phyloP scores from a whole-genome alignment of 2,888 invertebrate genomes.

The Limulus polyphemus region DNA sequence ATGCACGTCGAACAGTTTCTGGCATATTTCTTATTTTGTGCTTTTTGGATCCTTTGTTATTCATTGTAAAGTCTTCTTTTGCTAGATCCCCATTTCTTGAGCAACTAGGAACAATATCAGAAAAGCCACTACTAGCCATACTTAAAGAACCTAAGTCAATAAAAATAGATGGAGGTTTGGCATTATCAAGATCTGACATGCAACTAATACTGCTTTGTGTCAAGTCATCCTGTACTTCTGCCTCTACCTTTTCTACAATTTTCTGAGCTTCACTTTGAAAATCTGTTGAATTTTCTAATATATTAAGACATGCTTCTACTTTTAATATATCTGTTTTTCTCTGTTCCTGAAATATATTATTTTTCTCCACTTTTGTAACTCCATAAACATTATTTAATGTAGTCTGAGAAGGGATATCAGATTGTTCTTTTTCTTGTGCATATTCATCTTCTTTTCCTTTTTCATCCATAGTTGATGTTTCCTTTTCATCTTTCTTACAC shows the following conservation, averaged over 20 bases:
- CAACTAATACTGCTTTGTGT: conserved; percentile 22
- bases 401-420: not conserved
- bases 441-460: conserved; percentile 1
- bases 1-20: conserved; percentile 23
- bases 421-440: not conserved
- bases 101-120: conserved; percentile 23
- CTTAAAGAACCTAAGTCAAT: conserved; percentile 47
- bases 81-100: conserved; percentile 15
- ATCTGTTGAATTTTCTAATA: conserved; percentile 6
- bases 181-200: conserved; percentile 45
- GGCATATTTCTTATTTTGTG: conserved; percentile 18
- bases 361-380: not conserved
- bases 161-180: conserved; percentile 63
- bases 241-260: conserved; percentile 39
- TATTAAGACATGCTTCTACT: conserved; percentile 13
- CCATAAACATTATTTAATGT: not conserved
- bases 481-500: no score
- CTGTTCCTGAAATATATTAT: conserved; percentile 1
- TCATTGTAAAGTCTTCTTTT: conserved; percentile 13
- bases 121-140: conserved; percentile 26
- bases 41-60: conserved; percentile 15
- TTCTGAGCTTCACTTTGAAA: conserved; percentile 21
- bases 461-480: not conserved
- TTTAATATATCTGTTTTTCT: conserved; percentile 15
- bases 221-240: conserved; percentile 14